Evolutionary conservation across 2,888 invertebrate genomes (phyloP).

Genomic region (Arge pagana): DNA sequence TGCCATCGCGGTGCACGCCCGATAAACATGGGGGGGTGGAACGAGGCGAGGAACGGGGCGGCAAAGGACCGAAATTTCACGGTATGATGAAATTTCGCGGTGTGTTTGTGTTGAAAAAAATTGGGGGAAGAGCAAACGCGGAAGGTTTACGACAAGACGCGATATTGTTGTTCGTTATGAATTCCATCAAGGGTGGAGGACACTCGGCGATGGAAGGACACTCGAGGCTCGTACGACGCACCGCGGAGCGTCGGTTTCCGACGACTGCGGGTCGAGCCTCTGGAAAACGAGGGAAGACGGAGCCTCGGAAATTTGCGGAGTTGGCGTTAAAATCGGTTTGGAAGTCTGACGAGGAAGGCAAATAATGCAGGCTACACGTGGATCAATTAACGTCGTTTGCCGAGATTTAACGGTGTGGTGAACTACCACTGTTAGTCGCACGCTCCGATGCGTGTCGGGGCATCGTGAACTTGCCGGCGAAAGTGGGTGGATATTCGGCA

Average conservation of each 20-base stretch:
- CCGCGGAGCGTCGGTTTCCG: no score
- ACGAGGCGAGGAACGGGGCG: not conserved
- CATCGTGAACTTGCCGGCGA: constrained; percentile 14
- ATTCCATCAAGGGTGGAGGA: constrained; percentile 19
- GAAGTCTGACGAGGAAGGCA: no score
- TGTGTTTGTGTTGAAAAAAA: not conserved
- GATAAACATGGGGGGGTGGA: not conserved
- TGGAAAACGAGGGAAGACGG: no score
- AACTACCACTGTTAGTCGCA: constrained; percentile 15
- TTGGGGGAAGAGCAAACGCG: not conserved
- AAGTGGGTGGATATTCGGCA: constrained; percentile 2
- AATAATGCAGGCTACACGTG: no score
- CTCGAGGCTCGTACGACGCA: constrained; percentile 2
- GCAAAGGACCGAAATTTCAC: not conserved
- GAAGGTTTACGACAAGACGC: not conserved
- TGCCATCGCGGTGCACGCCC: not conserved
- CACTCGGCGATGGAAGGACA: constrained; percentile 12
- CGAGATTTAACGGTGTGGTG: constrained; percentile 16
- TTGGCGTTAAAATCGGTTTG: no score
- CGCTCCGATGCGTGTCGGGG: constrained; percentile 16
- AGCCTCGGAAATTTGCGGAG: no score
- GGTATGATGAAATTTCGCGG: constrained; percentile 6
- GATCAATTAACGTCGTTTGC: constrained; percentile 2
- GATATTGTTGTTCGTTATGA: constrained; percentile 17
- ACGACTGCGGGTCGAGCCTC: no score